Evolutionary conservation across 92 coral and sea anemone species (phyloP).

Genomic region (Paramuricea clavata): DNA sequence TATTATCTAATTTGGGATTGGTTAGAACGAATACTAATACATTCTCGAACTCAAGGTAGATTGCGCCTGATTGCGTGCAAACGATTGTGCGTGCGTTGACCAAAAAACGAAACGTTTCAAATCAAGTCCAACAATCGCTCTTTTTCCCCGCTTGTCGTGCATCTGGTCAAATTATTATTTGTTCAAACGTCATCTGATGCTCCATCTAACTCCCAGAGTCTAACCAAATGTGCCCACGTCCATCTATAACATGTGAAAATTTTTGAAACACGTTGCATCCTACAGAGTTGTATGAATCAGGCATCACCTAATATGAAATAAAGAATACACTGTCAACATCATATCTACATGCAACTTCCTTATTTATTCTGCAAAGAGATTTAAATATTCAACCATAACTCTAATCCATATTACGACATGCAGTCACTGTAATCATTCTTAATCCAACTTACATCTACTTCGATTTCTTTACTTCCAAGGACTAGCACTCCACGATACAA

Average conservation of each 20-base stretch:
- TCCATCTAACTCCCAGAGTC: not conserved
- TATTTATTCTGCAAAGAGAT: too few relatives aligned
- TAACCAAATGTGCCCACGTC: constrained; percentile 71
- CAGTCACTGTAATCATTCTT: too few relatives aligned
- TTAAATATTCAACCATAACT: too few relatives aligned
- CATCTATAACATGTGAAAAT: constrained; percentile 72
- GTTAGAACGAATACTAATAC: not conserved
- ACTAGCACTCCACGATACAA: constrained; percentile 64
- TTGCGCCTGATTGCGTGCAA: too few relatives aligned
- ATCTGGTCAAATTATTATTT: too few relatives aligned
- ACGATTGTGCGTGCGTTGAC: too few relatives aligned
- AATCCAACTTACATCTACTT: constrained; percentile 74
- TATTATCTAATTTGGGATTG: not conserved
- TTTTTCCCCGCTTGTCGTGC: too few relatives aligned
- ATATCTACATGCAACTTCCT: too few relatives aligned
- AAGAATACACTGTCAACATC: not conserved
- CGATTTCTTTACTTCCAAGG: constrained; percentile 72
- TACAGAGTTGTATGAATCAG: constrained; percentile 70
- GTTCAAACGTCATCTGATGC: too few relatives aligned
- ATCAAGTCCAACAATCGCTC: too few relatives aligned
- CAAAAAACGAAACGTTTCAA: too few relatives aligned
- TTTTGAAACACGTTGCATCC: constrained; percentile 73
- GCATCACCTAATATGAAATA: constrained; percentile 70
- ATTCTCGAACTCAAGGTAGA: not conserved
- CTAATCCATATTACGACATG: too few relatives aligned